A percentile compares a stretch with the other conserved stretches of the same genome.
Evolutionary conservation across 2,888 invertebrate species (phyloP).

Genomic region (Erannis defoliaria): DNA sequence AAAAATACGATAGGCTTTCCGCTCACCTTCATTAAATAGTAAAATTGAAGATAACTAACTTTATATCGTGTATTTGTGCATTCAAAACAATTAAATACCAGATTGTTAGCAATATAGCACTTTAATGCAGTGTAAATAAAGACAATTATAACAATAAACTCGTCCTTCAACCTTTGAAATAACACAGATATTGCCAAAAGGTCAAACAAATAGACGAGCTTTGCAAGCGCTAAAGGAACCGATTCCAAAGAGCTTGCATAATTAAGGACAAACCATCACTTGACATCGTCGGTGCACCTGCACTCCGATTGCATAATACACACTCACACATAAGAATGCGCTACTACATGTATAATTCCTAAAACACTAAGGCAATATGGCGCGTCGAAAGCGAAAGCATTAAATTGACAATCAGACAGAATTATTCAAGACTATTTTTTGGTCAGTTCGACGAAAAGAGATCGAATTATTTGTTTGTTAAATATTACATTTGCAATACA

Average conservation of each 20-base stretch:
- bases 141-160: not conserved
- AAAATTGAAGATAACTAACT: no score
- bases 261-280: conserved; percentile 31
- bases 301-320: conserved; percentile 28
- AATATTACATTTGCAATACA: no score
- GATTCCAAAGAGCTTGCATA: conserved; percentile 19
- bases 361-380: conserved; percentile 2
- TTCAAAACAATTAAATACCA: not conserved
- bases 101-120: not conserved
- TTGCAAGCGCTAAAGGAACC: conserved; percentile 27
- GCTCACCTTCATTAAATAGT: no score
- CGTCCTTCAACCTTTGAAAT: conserved; percentile 16
- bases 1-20: no score
- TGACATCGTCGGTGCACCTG: conserved; percentile 26
- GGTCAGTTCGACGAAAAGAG: not conserved
- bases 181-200: conserved; percentile 14
- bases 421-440: not conserved
- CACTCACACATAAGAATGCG: conserved; percentile 19
- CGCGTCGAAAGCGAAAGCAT: conserved; percentile 12
- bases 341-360: not conserved
- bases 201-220: conserved; percentile 16
- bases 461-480: no score
- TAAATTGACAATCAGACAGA: conserved; percentile 2
- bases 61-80: not conserved
- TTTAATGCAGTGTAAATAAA: not conserved